Base-by-base conservation (phyloP, 2,113 vertebrate species). In the Emydocephalus ijimae region DNA sequence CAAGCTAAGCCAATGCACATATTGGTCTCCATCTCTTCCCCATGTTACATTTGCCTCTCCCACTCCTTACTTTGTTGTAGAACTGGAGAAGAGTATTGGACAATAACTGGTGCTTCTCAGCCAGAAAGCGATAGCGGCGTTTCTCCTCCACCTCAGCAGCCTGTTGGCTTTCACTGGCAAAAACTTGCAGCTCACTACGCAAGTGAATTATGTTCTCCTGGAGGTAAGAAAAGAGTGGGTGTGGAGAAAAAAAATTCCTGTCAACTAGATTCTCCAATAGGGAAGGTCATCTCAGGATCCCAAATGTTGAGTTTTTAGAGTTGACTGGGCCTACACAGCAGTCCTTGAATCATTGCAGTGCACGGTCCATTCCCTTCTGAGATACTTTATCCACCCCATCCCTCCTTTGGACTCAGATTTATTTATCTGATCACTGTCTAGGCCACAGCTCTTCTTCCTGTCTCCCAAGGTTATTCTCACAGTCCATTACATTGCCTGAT, bases 51-150 rank as follows among this genome's bases (percentile, higher is more conserved):
- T 4, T 85, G 0, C 0, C n/a, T 74, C 26, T 43, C 0, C 0
- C 14, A 57, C 24, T 54, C 89, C 94, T 5, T 95, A 98, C 98
- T 97, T 97, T 96, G 96, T 93, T 96, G 15, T 98, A 98, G 85
- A 98, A 98, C 93, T 98, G 97, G 15, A 98, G 94, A 85, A 98
- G 97, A 43, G 96, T 97, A 91, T 91, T 97, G 95, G 98, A 98
- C 5, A 98, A 96, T 56, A 98, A 93, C 39, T 98, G 98, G 97
- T 99, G 99, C 94, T 99, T 99, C 96, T 99, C 99, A 0, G 98
- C 98, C 96, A 99, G 96, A 96, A 99, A 99, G 59, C 99, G 99
- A 88, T 99, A 99, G 89, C 99, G 97, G 50, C 99, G 98, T 96
- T 98, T 99, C 97, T 99, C 98, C 94, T 99, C 99, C 94, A 98